Evolutionary conservation across 2,797 vertebrate genomes (phyloP).

Genomic region (Brotula barbata): DNA sequence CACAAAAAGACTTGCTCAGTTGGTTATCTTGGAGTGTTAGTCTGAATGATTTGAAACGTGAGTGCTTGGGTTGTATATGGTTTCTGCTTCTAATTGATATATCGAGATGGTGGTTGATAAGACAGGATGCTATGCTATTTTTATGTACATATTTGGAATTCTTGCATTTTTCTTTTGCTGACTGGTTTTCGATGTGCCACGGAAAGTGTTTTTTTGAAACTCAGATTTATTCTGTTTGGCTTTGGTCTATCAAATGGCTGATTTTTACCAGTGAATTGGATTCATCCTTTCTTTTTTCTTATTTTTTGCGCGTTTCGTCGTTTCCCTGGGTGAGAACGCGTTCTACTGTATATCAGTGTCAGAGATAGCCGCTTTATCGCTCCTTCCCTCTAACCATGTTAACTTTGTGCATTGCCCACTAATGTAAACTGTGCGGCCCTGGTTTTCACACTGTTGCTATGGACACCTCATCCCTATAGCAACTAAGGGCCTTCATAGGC

Average conservation of each 20-base stretch:
- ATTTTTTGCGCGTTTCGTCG: slow-evolving; percentile 6
- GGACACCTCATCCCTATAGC: slow-evolving; percentile 75
- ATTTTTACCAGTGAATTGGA: background rate
- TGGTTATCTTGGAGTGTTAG: slow-evolving; percentile 17
- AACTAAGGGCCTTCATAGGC: slow-evolving; percentile 62
- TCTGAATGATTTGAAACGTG: slow-evolving; percentile 33
- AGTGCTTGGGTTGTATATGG: background rate
- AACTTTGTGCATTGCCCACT: slow-evolving; percentile 40
- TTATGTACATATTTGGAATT: slow-evolving; percentile 23
- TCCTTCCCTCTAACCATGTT: slow-evolving; percentile 35
- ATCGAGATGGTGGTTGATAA: slow-evolving; percentile 19
- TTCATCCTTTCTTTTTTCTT: slow-evolving; percentile 13
- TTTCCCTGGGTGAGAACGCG: no score
- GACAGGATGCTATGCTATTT: no score
- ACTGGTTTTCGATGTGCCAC: slow-evolving; percentile 16
- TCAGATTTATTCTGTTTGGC: background rate
- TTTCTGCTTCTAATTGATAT: slow-evolving; percentile 18
- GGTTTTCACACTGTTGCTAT: slow-evolving; percentile 70
- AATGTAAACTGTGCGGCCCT: slow-evolving; percentile 36
- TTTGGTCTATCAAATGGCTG: background rate
- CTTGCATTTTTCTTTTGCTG: slow-evolving; percentile 24
- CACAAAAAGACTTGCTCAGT: slow-evolving; percentile 7
- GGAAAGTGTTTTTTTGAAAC: background rate
- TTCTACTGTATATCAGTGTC: no score
- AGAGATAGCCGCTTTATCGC: background rate